Percentiles rank a stretch among this genome's conserved stretches.
These are phyloP conservation scores for Troides oblongomaculatus DNA, from an alignment of 2,888 invertebrate genomes.

Conservation along the genomic window DNA sequence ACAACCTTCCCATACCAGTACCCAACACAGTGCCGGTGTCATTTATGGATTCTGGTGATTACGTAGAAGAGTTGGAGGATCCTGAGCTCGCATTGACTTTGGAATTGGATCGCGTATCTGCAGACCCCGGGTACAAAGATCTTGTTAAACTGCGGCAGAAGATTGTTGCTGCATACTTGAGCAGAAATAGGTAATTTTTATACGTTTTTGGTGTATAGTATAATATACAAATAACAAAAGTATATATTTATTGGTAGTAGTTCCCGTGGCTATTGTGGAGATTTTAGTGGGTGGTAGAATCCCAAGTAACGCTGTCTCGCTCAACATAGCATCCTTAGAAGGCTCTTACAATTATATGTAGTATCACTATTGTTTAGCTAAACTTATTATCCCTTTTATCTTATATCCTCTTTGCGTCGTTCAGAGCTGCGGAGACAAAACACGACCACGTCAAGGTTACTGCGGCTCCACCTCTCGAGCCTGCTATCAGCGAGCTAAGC, in stretches of 20 bases:
- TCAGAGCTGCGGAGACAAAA: slow-evolving; percentile 54
- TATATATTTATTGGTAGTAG: too few relatives aligned
- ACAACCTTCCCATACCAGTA: slow-evolving; percentile 68
- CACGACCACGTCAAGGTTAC: slow-evolving; percentile 60
- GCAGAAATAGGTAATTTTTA: slow-evolving; percentile 53
- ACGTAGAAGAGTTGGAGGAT: slow-evolving; percentile 56
- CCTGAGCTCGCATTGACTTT: slow-evolving; percentile 52
- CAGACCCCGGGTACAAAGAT: slow-evolving; percentile 64
- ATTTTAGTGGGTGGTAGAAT: too few relatives aligned
- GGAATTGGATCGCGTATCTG: slow-evolving; percentile 53
- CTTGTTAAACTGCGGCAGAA: slow-evolving; percentile 65
- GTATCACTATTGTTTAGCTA: too few relatives aligned
- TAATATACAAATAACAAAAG: too few relatives aligned
- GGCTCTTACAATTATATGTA: too few relatives aligned
- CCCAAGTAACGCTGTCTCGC: too few relatives aligned
- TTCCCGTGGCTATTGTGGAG: too few relatives aligned
- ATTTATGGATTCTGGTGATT: slow-evolving; percentile 69
- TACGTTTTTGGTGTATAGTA: too few relatives aligned
- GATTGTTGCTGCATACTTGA: slow-evolving; percentile 68
- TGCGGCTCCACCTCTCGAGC: slow-evolving; percentile 63
- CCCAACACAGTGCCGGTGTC: slow-evolving; percentile 73
- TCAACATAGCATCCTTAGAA: too few relatives aligned
- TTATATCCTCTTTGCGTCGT: neutral
- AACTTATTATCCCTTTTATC: too few relatives aligned
- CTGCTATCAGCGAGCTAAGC: slow-evolving; percentile 83